Conservation (phyloP, 2,888 invertebrate species). For the Drosophila neonasuta region DNA sequence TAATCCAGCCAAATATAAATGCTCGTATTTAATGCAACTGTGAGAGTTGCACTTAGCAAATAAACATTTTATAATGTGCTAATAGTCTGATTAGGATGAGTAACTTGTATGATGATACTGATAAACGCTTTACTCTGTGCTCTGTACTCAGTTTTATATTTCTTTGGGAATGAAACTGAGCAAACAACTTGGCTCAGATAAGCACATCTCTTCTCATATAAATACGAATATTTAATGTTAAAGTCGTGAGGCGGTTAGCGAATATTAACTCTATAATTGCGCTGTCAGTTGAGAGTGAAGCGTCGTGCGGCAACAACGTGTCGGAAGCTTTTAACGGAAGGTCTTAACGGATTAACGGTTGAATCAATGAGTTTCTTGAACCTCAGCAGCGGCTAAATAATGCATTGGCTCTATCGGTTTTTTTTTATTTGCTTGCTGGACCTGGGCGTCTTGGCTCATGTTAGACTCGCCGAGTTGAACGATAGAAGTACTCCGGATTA, state of each 20-base stretch:
- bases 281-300: constrained; percentile 36
- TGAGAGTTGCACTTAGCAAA: neutral
- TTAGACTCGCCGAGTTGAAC: constrained; percentile 21
- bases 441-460: constrained; percentile 28
- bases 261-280: neutral
- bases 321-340: neutral
- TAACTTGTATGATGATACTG: too few species aligned
- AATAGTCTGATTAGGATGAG: too few species aligned
- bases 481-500: neutral
- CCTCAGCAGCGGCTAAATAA: neutral
- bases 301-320: constrained; percentile 33
- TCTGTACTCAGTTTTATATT: constrained; percentile 1
- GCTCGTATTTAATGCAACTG: neutral
- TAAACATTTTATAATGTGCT: neutral
- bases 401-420: constrained; percentile 11
- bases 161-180: constrained; percentile 52
- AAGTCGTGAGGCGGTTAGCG: constrained; percentile 30
- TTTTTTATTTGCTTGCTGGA: neutral
- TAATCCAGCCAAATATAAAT: neutral
- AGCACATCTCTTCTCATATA: constrained; percentile 44
- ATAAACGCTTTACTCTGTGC: neutral
- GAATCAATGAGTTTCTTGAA: constrained; percentile 7
- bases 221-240: constrained; percentile 15
- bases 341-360: constrained; percentile 17
- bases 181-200: constrained; percentile 40